Evolutionary conservation across 2,797 vertebrate genomes (phyloP).

Genomic region (Rousettus madagascariensis): DNA sequence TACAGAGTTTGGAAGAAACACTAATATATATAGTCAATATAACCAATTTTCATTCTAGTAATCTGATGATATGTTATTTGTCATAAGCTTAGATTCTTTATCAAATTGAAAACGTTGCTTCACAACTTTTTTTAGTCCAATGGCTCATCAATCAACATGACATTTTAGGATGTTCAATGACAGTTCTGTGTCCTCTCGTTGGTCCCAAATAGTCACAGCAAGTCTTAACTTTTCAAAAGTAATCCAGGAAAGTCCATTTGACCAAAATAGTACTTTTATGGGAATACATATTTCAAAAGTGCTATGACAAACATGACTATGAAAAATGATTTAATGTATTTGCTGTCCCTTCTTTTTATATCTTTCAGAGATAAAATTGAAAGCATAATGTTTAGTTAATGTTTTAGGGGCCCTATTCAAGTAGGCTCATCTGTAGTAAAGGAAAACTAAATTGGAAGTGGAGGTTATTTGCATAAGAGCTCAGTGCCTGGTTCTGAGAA

Average conservation of each 20-base stretch:
- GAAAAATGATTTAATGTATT: background rate
- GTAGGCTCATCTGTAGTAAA: background rate
- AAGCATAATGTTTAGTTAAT: background rate
- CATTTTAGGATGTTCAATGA: background rate
- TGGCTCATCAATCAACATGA: background rate
- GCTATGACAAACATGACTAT: background rate
- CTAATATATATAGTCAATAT: background rate
- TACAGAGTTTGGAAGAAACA: background rate
- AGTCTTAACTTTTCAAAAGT: background rate
- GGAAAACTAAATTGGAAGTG: background rate
- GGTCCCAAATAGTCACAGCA: background rate
- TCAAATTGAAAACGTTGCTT: background rate
- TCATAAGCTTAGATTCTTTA: background rate
- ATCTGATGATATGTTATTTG: background rate
- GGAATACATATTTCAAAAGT: background rate
- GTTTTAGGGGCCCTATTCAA: background rate
- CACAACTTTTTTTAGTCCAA: background rate
- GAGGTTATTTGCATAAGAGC: background rate
- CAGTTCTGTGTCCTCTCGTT: background rate
- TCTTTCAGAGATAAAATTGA: background rate
- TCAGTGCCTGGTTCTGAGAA: background rate
- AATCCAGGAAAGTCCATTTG: background rate
- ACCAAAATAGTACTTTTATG: background rate
- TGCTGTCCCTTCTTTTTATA: background rate
- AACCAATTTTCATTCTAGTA: background rate